Evolutionary conservation across 1,140 invertebrate genomes (phyloP).

Genomic region (Glomeris maerens): DNA sequence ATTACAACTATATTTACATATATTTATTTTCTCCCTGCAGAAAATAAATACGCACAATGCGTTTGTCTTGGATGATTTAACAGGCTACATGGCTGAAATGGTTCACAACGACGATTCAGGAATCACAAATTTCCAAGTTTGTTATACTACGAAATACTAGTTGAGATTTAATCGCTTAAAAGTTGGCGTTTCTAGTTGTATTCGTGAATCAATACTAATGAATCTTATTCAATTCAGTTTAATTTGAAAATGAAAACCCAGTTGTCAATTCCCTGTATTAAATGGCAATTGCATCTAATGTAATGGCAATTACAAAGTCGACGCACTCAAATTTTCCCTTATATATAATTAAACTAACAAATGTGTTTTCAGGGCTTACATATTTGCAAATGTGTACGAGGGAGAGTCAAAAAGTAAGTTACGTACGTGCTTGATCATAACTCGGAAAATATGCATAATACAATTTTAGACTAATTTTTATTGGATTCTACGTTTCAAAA

Average conservation of each 20-base stretch:
- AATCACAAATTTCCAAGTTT: slow-evolving; percentile 48
- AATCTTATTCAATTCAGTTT: background rate
- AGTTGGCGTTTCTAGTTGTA: background rate
- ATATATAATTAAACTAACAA: too few species aligned
- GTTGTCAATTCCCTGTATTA: background rate
- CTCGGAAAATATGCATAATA: too few species aligned
- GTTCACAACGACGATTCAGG: slow-evolving; percentile 46
- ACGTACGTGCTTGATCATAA: too few species aligned
- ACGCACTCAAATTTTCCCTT: background rate
- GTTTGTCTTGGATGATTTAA: slow-evolving; percentile 63
- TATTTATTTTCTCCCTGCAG: slow-evolving; percentile 30
- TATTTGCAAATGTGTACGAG: too few species aligned
- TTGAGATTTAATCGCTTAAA: slow-evolving; percentile 1
- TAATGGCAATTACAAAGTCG: background rate
- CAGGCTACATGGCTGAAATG: slow-evolving; percentile 63
- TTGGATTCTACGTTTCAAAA: too few species aligned
- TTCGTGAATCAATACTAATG: background rate
- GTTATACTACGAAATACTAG: too few species aligned
- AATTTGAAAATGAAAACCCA: background rate
- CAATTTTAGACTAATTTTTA: too few species aligned
- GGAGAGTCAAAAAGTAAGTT: too few species aligned
- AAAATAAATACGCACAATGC: slow-evolving; percentile 76
- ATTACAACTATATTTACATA: background rate
- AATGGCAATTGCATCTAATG: slow-evolving; percentile 1
- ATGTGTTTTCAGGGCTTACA: too few species aligned